Conservation (phyloP, 30 jellyfish, hydroid and myxozoan species). For the Pelagia noctiluca region DNA sequence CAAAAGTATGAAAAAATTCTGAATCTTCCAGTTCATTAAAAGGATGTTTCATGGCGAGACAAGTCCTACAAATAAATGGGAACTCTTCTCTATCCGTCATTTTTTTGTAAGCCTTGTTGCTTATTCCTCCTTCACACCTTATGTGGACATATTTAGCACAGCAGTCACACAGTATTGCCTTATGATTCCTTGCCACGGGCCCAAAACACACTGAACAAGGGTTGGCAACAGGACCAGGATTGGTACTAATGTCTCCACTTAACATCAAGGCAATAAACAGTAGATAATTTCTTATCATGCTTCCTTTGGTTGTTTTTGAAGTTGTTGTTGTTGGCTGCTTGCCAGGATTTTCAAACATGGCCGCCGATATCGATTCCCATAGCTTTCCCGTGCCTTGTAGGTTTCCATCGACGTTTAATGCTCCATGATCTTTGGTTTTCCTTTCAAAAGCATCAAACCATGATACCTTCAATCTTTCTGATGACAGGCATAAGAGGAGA, state of each 20-base stretch:
- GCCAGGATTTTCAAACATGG: too few relatives aligned
- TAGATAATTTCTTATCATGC: background rate
- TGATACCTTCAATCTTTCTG: too few relatives aligned
- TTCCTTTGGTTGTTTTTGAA: too few relatives aligned
- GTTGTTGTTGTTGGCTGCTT: too few relatives aligned
- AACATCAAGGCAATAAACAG: background rate
- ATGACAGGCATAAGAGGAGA: too few relatives aligned
- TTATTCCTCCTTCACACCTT: constrained; percentile 42
- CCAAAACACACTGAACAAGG: constrained; percentile 6
- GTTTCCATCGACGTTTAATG: too few relatives aligned
- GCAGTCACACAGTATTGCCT: constrained; percentile 3
- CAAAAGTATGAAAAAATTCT: too few relatives aligned
- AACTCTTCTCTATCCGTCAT: background rate
- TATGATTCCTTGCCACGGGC: constrained; percentile 37
- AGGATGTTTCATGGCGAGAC: background rate
- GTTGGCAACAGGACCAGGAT: constrained; percentile 42
- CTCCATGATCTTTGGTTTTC: too few relatives aligned
- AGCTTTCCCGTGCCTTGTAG: too few relatives aligned
- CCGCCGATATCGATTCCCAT: too few relatives aligned
- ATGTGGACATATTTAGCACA: constrained; percentile 8
- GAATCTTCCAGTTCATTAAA: too few relatives aligned
- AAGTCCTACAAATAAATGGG: constrained; percentile 9
- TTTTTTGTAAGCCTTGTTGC: background rate
- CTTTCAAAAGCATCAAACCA: too few relatives aligned
- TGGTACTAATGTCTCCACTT: constrained; percentile 7